These are phyloP conservation scores for Drosophila mettleri DNA, from an alignment of 2,888 invertebrate species.

Conservation along the genomic window DNA sequence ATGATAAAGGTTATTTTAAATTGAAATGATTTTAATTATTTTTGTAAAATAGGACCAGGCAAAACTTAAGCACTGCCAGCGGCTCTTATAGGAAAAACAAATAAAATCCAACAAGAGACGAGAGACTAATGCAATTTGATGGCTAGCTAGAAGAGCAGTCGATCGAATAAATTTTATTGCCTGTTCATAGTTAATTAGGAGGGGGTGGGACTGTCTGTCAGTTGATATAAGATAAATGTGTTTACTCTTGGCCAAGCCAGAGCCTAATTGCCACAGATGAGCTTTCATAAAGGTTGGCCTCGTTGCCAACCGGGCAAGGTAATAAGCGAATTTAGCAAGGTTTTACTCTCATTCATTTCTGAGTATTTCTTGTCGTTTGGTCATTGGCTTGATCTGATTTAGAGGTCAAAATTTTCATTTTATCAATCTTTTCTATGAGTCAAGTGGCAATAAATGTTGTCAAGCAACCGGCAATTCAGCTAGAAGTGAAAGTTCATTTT, in stretches of 20 bases:
- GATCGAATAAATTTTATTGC: conserved; percentile 14
- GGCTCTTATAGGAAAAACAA: too few relatives aligned
- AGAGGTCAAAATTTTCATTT: not conserved
- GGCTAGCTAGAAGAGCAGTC: conserved; percentile 3
- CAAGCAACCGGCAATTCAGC: not conserved
- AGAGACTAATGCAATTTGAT: conserved; percentile 12
- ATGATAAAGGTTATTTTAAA: conserved; percentile 3
- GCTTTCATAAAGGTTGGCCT: not conserved
- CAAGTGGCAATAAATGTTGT: not conserved
- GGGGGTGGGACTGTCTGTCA: not conserved
- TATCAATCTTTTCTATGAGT: not conserved
- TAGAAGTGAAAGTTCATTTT: not conserved
- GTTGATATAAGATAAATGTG: conserved; percentile 2
- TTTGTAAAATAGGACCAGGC: not conserved
- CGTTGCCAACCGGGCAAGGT: not conserved
- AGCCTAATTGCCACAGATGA: not conserved
- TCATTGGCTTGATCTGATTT: conserved; percentile 1
- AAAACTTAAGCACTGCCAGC: too few relatives aligned
- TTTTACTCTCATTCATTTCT: not conserved
- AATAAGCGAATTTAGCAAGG: not conserved
- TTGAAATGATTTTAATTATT: conserved; percentile 31
- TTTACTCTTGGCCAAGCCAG: not conserved
- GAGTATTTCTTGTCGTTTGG: not conserved
- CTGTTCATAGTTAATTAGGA: conserved; percentile 16
- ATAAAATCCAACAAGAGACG: not conserved